Conservation (phyloP, 2,888 invertebrate genomes). For the Seladonia tumulorum region DNA sequence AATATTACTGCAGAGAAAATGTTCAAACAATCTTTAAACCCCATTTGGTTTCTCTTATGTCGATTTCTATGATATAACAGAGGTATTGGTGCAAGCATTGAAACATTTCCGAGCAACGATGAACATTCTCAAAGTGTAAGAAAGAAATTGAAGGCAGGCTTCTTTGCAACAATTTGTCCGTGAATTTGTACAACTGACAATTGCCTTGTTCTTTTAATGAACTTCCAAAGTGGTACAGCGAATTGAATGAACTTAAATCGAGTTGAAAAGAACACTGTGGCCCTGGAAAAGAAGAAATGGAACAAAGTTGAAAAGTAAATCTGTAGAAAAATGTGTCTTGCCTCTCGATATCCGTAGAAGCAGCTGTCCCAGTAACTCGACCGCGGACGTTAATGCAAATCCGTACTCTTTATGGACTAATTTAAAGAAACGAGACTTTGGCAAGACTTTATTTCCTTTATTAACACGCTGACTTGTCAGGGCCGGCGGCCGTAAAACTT, state of each 20-base stretch:
- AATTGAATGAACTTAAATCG: not conserved
- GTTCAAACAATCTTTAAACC: not conserved
- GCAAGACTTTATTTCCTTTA: slow-evolving; percentile 10
- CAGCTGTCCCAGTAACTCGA: not conserved
- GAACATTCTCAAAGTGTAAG: not conserved
- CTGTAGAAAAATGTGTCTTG: not conserved
- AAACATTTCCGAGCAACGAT: no score
- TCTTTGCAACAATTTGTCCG: not conserved
- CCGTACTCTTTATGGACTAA: not conserved
- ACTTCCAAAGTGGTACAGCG: not conserved
- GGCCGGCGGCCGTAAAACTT: slow-evolving; percentile 5
- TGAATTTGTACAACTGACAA: not conserved
- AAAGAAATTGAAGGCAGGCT: not conserved
- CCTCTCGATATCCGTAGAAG: not conserved
- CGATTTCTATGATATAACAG: no score
- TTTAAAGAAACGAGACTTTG: slow-evolving; percentile 9
- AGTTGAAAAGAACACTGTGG: not conserved
- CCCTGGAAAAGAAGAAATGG: not conserved
- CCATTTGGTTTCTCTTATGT: no score
- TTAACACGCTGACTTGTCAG: slow-evolving; percentile 13
- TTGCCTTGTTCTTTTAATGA: not conserved
- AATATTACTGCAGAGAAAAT: not conserved
- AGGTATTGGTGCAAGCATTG: no score
- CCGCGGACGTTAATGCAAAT: slow-evolving; percentile 3
- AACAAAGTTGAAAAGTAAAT: not conserved